Evolutionary conservation across 2,888 invertebrate genomes (phyloP).

Genomic region (Ramazzottius varieornatus): DNA sequence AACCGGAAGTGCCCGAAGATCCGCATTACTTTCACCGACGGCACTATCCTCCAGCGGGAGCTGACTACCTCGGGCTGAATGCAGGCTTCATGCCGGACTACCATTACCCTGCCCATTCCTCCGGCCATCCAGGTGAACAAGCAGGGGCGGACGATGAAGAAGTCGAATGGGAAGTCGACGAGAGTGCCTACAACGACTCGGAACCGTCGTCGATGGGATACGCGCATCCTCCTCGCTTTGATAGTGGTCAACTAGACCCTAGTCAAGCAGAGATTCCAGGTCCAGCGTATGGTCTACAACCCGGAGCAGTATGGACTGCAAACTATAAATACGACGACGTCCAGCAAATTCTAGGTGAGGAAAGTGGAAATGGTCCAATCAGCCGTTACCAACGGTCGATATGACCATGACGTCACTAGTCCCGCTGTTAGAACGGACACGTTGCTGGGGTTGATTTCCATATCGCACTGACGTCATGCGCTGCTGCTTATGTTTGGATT

Average conservation of each 20-base stretch:
- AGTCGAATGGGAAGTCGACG: background rate
- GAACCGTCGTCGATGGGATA: too few relatives aligned
- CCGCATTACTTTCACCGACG: background rate
- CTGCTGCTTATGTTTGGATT: too few relatives aligned
- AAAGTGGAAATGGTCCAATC: too few relatives aligned
- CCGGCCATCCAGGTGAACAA: background rate
- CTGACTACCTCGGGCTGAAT: background rate
- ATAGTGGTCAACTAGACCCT: background rate
- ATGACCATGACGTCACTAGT: too few relatives aligned
- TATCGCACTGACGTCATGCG: too few relatives aligned
- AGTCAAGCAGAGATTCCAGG: background rate
- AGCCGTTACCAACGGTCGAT: too few relatives aligned
- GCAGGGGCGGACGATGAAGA: background rate
- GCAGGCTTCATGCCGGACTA: background rate
- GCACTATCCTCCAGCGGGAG: background rate
- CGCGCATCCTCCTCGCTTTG: too few relatives aligned
- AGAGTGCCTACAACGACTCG: background rate
- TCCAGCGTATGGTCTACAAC: background rate
- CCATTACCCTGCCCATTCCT: background rate
- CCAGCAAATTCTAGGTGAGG: background rate
- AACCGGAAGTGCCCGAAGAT: background rate
- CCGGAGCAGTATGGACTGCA: background rate
- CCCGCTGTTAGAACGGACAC: too few relatives aligned
- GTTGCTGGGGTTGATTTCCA: too few relatives aligned
- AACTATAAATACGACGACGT: slow-evolving; percentile 1